Evolutionary conservation across 2,113 vertebrate genomes (phyloP).

Genomic region (Lycaon pictus): DNA sequence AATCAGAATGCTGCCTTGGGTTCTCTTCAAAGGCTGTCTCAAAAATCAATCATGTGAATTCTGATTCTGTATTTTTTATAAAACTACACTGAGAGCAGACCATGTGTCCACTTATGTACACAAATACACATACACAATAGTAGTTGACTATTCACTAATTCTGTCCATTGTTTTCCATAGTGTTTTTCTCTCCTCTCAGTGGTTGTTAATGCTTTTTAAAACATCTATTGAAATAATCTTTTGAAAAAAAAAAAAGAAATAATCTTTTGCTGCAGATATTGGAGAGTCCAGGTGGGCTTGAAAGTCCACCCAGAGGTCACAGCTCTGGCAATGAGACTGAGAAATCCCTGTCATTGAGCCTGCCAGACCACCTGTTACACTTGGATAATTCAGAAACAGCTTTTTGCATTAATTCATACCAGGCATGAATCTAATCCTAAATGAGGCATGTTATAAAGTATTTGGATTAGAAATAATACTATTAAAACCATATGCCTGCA

Average conservation of each 20-base stretch:
- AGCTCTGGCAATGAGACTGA: conserved; percentile 12
- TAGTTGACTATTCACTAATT: not conserved
- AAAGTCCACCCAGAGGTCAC: conserved; percentile 33
- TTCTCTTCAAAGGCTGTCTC: conserved; percentile 19
- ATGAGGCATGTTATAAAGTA: conserved; percentile 75
- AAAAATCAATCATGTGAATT: conserved; percentile 47
- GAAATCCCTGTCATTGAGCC: conserved; percentile 26
- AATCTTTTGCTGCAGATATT: conserved; percentile 7
- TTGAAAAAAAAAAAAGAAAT: not conserved
- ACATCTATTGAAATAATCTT: not conserved
- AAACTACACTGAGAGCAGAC: not conserved
- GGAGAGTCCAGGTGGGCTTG: not conserved
- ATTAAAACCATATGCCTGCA: conserved; percentile 69
- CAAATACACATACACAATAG: not conserved
- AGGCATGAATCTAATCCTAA: conserved; percentile 71
- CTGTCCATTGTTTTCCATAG: not conserved
- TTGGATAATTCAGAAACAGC: conserved; percentile 70
- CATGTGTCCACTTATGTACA: not conserved
- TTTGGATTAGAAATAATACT: conserved; percentile 76
- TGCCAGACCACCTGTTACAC: conserved; percentile 69
- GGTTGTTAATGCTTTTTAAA: conserved; percentile 40
- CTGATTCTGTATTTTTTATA: not conserved
- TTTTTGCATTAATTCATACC: conserved; percentile 72
- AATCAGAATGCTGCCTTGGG: not conserved
- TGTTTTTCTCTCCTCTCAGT: not conserved